These are phyloP conservation scores for Arctia plantaginis DNA, from an alignment of 2,888 invertebrate genomes.

Conservation along the genomic window DNA sequence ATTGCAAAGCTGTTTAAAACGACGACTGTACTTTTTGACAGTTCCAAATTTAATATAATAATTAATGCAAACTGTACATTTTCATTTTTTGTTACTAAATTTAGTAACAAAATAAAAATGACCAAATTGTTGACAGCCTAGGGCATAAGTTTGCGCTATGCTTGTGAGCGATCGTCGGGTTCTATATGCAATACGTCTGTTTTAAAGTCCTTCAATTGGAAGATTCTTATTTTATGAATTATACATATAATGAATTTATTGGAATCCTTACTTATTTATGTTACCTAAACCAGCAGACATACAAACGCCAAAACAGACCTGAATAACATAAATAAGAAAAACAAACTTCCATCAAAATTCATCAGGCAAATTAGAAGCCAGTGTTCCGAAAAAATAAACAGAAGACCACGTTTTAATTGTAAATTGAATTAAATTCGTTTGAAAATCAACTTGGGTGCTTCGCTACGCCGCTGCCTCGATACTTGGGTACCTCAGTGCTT, in stretches of 20 bases:
- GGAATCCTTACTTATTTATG: constrained; percentile 15
- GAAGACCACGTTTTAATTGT: constrained; percentile 77
- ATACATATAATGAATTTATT: constrained; percentile 2
- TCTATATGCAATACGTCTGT: not conserved
- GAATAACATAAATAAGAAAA: constrained; percentile 60
- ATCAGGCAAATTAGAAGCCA: constrained; percentile 68
- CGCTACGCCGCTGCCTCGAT: constrained; percentile 61
- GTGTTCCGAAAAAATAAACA: constrained; percentile 77
- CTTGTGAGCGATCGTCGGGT: not conserved
- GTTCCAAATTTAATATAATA: not conserved
- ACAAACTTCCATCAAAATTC: constrained; percentile 63
- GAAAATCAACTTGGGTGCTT: constrained; percentile 76
- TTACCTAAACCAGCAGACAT: constrained; percentile 26
- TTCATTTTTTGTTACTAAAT: not conserved
- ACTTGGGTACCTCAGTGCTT: constrained; percentile 55
- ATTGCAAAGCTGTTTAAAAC: not conserved
- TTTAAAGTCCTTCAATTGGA: not conserved
- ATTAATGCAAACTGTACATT: not conserved
- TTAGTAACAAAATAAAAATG: not conserved
- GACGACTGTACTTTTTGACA: not conserved
- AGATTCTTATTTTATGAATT: not conserved
- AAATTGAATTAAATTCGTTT: constrained; percentile 81
- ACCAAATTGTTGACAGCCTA: not conserved
- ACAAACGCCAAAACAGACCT: constrained; percentile 34
- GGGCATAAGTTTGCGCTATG: not conserved